Evolutionary conservation across 2,113 vertebrate species (phyloP), one percentile per base, ranked within the genome.

Genomic region (Origma solitaria): DNA sequence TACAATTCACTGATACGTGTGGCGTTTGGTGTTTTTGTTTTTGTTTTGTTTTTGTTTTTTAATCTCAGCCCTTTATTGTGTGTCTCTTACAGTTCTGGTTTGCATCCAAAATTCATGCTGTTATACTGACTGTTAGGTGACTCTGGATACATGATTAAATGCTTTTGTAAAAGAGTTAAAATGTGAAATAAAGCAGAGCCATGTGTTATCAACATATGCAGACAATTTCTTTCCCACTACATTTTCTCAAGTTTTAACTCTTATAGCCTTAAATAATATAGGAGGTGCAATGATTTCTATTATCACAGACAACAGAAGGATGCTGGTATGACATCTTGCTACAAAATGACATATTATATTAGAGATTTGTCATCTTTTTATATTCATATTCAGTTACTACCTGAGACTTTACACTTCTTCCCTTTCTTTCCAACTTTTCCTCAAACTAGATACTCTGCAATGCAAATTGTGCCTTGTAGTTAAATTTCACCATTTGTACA

Each of bases 301-400:
- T 95, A 96, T 96, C 95, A 95, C 69, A 88, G 78, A 86, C 31
- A 97, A 84, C 86, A 94, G 84, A 95, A 94, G 23, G 42, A n/a
- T 84, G 47, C 15, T 84, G 89, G 89, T 40, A 78, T 15, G 64
- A 4, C n/a, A 85, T 62, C 35, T 88, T 73, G 23, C 35, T 89
- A 35, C 28, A 54, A 50, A 86, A 56, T 42, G 38, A 53, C 66
- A 57, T 54, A 64, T 28, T 89, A 15, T 82, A 66, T 94, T 88
- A 95, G 54, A 89, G n/a, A 93, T 14, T 8, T 83, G 49, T 88
- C 82, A 64, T 56, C 37, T 51, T 93, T 72, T 81, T 80, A 42
- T 56, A 92, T 86, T 85, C 38, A 53, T 30, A 83, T 96, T 90
- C 51, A 82, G 24, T 64, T 93, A 66, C 78, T 75, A 82, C 49